Base-by-base conservation (phyloP, 2,888 invertebrate species). In the Chironomus riparius region DNA sequence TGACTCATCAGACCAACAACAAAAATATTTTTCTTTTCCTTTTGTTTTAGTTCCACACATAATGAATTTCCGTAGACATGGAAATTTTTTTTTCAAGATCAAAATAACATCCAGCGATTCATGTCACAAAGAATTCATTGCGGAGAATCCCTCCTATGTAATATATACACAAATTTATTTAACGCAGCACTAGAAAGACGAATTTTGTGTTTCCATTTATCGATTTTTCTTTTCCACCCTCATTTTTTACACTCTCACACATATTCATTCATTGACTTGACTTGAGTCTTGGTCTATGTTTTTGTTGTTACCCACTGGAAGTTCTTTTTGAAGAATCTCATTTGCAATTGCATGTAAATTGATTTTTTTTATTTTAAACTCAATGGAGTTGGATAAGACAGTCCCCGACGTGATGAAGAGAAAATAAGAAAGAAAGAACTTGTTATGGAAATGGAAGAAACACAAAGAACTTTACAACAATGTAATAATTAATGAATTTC, bases 221-320 rank as follows among this genome's bases (percentile, higher is more conserved):
- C 50, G 70, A 70, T 70, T 70, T 70, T 70, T 38, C 24, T 22
- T 50, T n/a, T 70, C 70, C 70, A 70, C 70, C 70, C 70, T 70
- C 48, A 50, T 70, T 70, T 70, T 70, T 70, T 21, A 6, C 15
- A 4, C 18, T 38, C 38, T 10, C 38, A 38, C 38, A 38, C 15
- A 15, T 4, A 48, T 56, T 56, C 56, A 18, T 56, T 18, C 56
- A 18, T 7, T 15, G 3, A 56, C n/a, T 50, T n/a, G n/a, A n/a
- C 50, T 50, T 56, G 38, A 38, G 15, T 56, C 56, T 18, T 7
- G 56, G 56, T 56, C 18, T 56, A 56, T 56, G 56, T 56, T 56
- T 56, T 56, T 56, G 56, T 56, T 56, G 56, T 56, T 56, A 56
- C 50, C 6, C 13, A 15, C 0, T 50, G 13, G n/a, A n/a, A n/a